Conservation (phyloP, 2,888 invertebrate genomes). For the Agrotis clavis region DNA sequence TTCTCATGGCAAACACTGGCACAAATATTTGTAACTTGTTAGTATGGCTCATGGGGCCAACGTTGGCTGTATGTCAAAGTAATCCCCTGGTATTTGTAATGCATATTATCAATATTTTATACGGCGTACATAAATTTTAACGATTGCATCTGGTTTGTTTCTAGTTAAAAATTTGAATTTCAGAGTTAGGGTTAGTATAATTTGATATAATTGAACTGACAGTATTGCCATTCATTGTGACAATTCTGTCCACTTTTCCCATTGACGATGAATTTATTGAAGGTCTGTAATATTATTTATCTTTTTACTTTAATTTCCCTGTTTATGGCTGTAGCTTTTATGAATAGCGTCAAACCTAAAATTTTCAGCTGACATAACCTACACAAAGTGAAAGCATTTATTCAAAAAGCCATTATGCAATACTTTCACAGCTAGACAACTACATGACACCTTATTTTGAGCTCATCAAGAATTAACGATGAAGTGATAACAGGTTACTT, state of each 20-base stretch:
- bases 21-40: slow-evolving; percentile 68
- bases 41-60: slow-evolving; percentile 38
- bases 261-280: too few species aligned
- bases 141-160: slow-evolving; percentile 14
- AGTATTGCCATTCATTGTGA: too few species aligned
- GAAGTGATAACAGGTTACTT: slow-evolving; percentile 68
- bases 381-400: slow-evolving; percentile 5
- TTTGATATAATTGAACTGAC: neutral
- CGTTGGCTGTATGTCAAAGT: slow-evolving; percentile 47
- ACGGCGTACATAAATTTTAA: slow-evolving; percentile 33
- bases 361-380: too few species aligned
- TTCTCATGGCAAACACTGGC: slow-evolving; percentile 55
- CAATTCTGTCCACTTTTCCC: too few species aligned
- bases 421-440: slow-evolving; percentile 47
- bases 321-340: too few species aligned
- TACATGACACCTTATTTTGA: slow-evolving; percentile 58
- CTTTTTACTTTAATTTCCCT: too few species aligned
- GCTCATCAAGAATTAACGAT: slow-evolving; percentile 65
- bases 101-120: slow-evolving; percentile 51
- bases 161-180: slow-evolving; percentile 17
- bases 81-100: slow-evolving; percentile 53
- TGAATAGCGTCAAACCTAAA: too few species aligned
- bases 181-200: neutral
- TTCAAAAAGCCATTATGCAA: slow-evolving; percentile 42
- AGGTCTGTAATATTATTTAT: too few species aligned